Evolutionary conservation across 2,797 vertebrate species (phyloP).

Genomic region (Neosalanx taihuensis): DNA sequence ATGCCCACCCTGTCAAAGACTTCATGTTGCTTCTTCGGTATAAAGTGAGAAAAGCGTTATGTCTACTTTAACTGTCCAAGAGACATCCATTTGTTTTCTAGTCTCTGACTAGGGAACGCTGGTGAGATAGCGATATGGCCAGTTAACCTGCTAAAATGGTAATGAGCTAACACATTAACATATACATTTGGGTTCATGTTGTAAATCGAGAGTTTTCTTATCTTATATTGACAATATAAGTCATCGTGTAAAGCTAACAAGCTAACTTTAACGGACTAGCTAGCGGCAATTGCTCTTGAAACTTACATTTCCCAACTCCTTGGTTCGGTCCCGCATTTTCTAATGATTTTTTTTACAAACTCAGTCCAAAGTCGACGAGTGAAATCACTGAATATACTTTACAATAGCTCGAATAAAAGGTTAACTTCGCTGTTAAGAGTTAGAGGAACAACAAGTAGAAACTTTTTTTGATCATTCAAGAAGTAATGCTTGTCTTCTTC

Average conservation of each 20-base stretch:
- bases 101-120: no score
- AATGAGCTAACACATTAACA: no score
- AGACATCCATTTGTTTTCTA: no score
- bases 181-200: no score
- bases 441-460: neutral
- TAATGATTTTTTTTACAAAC: conserved; percentile 29
- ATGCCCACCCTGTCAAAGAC: neutral
- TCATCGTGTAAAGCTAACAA: neutral
- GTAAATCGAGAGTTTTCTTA: no score
- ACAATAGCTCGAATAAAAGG: neutral
- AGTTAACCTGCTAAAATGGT: no score
- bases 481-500: conserved; percentile 36
- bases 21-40: neutral
- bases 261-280: neutral
- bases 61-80: no score
- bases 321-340: conserved; percentile 75
- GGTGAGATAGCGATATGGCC: no score
- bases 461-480: conserved; percentile 59
- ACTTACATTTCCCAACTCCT: conserved; percentile 77
- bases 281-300: neutral
- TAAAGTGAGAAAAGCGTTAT: no score
- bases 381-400: neutral
- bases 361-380: neutral
- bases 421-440: neutral
- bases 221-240: no score